Conservation (phyloP, 2,888 invertebrate genomes). For the Mesopsocus fuscifrons region DNA sequence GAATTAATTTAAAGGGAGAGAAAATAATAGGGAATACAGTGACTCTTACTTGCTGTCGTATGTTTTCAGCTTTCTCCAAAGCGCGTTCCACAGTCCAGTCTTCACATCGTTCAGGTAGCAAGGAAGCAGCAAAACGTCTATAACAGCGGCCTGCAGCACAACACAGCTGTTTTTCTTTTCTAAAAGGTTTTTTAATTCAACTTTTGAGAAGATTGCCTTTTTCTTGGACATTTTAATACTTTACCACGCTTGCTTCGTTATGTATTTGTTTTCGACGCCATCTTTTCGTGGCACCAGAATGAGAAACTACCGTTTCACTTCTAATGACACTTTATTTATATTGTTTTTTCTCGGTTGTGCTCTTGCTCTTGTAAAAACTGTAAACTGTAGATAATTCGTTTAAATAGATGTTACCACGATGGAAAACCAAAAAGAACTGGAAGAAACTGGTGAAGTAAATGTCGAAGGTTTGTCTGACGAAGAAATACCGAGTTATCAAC, state of each 20-base stretch:
- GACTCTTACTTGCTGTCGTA: conserved; percentile 39
- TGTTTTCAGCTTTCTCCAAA: conserved; percentile 37
- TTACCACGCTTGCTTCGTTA: too few relatives aligned
- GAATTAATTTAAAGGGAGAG: not conserved
- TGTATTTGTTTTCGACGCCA: not conserved
- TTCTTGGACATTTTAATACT: too few relatives aligned
- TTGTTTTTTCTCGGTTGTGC: too few relatives aligned
- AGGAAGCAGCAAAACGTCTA: conserved; percentile 40
- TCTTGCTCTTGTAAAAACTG: too few relatives aligned
- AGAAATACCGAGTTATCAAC: too few relatives aligned
- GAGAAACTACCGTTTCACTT: not conserved
- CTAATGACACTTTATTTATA: too few relatives aligned
- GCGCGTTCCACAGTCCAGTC: conserved; percentile 35
- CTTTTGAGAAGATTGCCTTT: not conserved
- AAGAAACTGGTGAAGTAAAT: too few relatives aligned
- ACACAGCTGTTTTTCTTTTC: conserved; percentile 29
- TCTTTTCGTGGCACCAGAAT: not conserved
- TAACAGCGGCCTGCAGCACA: conserved; percentile 30
- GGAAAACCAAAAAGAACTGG: too few relatives aligned
- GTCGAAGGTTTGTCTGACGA: too few relatives aligned
- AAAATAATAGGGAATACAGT: not conserved
- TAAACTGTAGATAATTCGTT: too few relatives aligned
- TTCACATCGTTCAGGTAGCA: conserved; percentile 39
- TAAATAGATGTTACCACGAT: too few relatives aligned
- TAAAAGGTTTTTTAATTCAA: not conserved